These are phyloP conservation scores for Cataglyphis altisquamis DNA, from an alignment of 2,888 invertebrate genomes.

Conservation along the genomic window DNA sequence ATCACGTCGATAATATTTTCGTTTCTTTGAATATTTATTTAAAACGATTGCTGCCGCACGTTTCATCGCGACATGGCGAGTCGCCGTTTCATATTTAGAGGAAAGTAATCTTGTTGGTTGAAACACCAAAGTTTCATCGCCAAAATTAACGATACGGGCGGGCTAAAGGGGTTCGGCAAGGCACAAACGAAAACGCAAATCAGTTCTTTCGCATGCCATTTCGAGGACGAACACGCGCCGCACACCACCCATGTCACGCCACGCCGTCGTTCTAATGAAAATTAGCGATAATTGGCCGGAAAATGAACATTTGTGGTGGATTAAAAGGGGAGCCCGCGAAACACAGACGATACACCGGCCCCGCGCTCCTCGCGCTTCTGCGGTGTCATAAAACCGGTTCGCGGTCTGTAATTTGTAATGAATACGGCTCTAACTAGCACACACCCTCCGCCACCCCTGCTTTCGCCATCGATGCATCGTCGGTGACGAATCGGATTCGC, in stretches of 20 bases:
- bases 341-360: slow-evolving; percentile 65
- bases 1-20: background rate
- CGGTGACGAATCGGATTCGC: slow-evolving; percentile 71
- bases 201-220: slow-evolving; percentile 56
- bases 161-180: slow-evolving; percentile 39
- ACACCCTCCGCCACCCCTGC: slow-evolving; percentile 37
- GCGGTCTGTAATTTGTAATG: slow-evolving; percentile 83
- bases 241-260: slow-evolving; percentile 4
- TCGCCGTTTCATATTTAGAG: background rate
- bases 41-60: background rate
- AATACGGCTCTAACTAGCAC: slow-evolving; percentile 83
- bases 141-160: slow-evolving; percentile 28
- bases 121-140: background rate
- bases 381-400: slow-evolving; percentile 77
- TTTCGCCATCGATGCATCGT: slow-evolving; percentile 61
- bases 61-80: background rate
- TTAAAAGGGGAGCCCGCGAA: slow-evolving; percentile 70
- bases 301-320: slow-evolving; percentile 76
- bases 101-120: background rate
- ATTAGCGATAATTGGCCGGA: slow-evolving; percentile 76
- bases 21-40: background rate
- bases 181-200: slow-evolving; percentile 62
- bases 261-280: slow-evolving; percentile 68
- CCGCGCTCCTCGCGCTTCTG: slow-evolving; percentile 68
- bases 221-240: slow-evolving; percentile 27